Base-by-base conservation (phyloP, 2,113 vertebrate genomes). In the Lontra canadensis region DNA sequence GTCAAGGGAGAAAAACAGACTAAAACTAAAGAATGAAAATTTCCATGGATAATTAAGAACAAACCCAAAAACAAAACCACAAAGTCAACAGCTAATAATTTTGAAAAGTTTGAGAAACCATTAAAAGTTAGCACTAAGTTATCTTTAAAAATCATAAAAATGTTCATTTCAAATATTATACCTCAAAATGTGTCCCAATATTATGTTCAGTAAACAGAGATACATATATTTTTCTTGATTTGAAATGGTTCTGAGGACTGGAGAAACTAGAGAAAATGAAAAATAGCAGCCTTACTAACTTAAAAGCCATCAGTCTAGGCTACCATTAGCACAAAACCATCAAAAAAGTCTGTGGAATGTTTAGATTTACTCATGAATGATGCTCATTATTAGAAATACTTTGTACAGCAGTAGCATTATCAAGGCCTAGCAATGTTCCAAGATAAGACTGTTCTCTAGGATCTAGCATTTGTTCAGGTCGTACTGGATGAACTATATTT, bases 361-460 rank as follows among this genome's bases (percentile, higher is more conserved):
- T 97, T 80, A 1, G 73, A 78, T 91, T 90, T 57, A 39, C 96
- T 99, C 98, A 99, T 0, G 98, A 98, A 52, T 98, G 95, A 84
- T 98, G 99, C 59, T 99, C 99, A 3, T 97, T 98, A 91, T 96
- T 99, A 42, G 99, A 98, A 95, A 99, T 98, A 96, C 97, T 99
- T 95, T 99, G 99, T 52, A 99, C 99, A 90, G 99, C 36, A 1
- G 99, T 91, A 96, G 99, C 95, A 7, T 99, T 98, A 94, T 99
- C 99, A 12, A 99, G 99, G 83, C 99, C 99, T 89, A 99, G 98
- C 61, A 99, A 97, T 3, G 99, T 99, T 55, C 99, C 99, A 82
- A 99, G 99, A 61, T 99, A 99, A 0, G 99, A 99, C 97, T 99
- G 99, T 95, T 99, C 99, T 98, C 99, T 98, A 39, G 99, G 99